Base-by-base conservation (phyloP, 2,797 vertebrate species). In the Acanthurus tractus region DNA sequence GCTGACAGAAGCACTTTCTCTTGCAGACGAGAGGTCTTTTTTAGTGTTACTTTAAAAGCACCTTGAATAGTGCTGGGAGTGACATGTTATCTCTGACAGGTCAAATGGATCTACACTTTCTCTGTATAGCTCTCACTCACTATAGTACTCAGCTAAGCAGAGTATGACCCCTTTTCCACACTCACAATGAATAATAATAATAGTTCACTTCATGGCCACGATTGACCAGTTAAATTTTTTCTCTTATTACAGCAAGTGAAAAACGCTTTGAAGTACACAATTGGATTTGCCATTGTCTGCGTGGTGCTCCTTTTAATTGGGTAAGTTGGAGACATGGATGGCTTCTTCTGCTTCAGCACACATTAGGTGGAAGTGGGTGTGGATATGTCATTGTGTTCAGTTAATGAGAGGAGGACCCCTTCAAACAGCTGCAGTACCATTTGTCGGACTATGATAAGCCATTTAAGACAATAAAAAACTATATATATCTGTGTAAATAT, bases 221-320 rank as follows among this genome's bases (percentile, higher is more conserved):
- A 88, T 89, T 91, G 82, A 90, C 85, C 77, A 63, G 58, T 89
- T 88, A 50, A 48, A 52, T 92, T 73, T 89, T 63, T 81, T 89
- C 74, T 89, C 92, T 92, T 69, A 87, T 94, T 95, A 73, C 90
- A 99, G 98, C 98, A 99, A 96, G 95, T 98, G 90, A 98, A 97
- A 94, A 97, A 95, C 1, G 97, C 97, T 59, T 84, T 98, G 87
- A 99, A 95, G 88, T 99, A 99, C 85, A 99, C 98, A 23, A 54
- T 96, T 92, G 98, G 96, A 91, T 99, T 99, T 87, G 87, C 92
- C 88, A 88, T 97, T 62, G 85, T 99, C 92, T 99, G 98, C 78
- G 86, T 95, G 44, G 93, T 95, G 81, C 97, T 99, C 81, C 97
- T 99, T 70, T 86, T 99, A 92, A 96, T 99, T 95, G 98, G 98